These are phyloP conservation scores for Crocidura indochinensis DNA, from an alignment of 2,797 vertebrate genomes.

Conservation along the genomic window DNA sequence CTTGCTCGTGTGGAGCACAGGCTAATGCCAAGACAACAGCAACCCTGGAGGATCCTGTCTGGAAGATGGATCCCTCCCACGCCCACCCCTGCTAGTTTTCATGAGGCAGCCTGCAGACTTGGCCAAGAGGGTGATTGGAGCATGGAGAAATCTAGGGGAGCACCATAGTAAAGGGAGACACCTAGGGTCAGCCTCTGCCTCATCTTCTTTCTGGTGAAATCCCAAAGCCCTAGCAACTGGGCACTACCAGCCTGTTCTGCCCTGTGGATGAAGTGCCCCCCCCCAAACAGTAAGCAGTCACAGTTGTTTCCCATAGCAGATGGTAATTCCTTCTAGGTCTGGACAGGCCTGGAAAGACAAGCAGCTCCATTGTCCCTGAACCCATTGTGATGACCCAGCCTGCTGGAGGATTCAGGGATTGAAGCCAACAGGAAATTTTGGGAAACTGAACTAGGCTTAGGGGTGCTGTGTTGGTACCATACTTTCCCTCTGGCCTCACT, in stretches of 20 bases:
- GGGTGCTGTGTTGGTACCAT: neutral
- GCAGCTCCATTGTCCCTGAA: neutral
- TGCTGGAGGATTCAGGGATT: neutral
- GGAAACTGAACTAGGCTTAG: neutral
- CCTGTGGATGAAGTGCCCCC: neutral
- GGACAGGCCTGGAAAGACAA: neutral
- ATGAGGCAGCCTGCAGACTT: neutral
- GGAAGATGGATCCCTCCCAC: neutral
- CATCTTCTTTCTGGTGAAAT: neutral
- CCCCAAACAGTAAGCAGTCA: neutral
- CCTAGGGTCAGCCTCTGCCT: neutral
- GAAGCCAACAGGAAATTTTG: neutral
- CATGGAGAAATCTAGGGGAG: neutral
- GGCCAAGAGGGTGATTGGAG: neutral
- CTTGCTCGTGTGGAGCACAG: neutral
- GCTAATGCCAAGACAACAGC: neutral
- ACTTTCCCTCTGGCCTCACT: accelerated
- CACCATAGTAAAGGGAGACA: neutral
- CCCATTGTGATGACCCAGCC: neutral
- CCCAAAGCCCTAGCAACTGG: accelerated
- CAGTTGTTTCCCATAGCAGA: neutral
- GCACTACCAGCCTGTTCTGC: too few relatives aligned
- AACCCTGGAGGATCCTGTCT: neutral
- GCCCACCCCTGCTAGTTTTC: conserved; percentile 26
- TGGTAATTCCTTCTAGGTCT: neutral